phyloP scores from a whole-genome alignment of 1,140 invertebrate species.

The Psix sp. region DNA sequence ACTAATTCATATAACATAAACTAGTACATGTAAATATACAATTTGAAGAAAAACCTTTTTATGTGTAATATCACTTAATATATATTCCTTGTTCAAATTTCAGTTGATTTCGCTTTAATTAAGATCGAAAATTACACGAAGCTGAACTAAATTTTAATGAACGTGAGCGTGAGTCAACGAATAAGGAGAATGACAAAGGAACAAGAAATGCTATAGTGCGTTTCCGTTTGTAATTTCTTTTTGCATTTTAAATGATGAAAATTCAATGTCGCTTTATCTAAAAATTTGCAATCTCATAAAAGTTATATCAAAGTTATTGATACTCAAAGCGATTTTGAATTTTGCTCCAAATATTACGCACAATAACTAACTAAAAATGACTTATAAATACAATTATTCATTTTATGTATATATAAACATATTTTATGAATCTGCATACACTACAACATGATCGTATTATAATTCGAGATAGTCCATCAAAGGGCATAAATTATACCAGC shows the following conservation, averaged over 20 bases:
- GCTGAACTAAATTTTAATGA: conserved; percentile 42
- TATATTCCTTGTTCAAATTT: too few species aligned
- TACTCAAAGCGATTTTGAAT: conserved; percentile 18
- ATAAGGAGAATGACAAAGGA: conserved; percentile 64
- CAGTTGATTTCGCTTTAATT: too few species aligned
- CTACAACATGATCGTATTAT: conserved; percentile 44
- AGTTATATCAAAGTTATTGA: background rate
- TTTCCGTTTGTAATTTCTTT: conserved; percentile 12
- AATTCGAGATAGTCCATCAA: conserved; percentile 41
- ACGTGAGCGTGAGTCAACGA: conserved; percentile 59
- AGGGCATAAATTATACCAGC: conserved; percentile 23
- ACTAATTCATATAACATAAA: too few species aligned
- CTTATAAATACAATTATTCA: conserved; percentile 27
- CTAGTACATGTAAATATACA: too few species aligned
- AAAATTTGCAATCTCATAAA: background rate
- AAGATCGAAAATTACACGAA: conserved; percentile 27
- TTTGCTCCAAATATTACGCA: conserved; percentile 19
- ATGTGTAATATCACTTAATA: too few species aligned
- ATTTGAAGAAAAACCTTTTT: too few species aligned
- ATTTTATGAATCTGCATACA: conserved; percentile 46
- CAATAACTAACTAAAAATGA: conserved; percentile 34
- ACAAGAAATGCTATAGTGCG: conserved; percentile 52
- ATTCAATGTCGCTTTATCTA: conserved; percentile 17
- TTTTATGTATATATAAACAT: conserved; percentile 6
- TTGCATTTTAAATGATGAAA: conserved; percentile 13